Conservation (phyloP, 2,113 vertebrate genomes). For the Pyxicephalus adspersus region DNA sequence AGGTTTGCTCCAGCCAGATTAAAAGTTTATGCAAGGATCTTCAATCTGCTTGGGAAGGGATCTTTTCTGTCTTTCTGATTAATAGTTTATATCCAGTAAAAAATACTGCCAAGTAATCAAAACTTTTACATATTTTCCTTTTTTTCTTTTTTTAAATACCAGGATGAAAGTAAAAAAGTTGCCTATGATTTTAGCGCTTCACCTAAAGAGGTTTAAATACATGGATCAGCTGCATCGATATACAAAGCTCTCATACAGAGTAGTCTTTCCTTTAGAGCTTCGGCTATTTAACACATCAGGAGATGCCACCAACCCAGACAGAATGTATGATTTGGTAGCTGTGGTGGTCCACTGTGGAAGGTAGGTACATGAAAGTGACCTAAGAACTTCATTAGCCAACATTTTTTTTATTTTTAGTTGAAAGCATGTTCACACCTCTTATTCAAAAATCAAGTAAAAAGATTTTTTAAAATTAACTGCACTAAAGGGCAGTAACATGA, state of each 20-base stretch:
- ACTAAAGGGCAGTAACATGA: too few species aligned
- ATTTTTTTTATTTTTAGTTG: too few species aligned
- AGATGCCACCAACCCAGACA: constrained; percentile 83
- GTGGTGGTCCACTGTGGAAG: constrained; percentile 87
- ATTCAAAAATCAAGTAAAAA: too few species aligned
- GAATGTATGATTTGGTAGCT: constrained; percentile 85
- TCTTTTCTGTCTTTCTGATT: background rate
- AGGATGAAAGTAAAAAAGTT: constrained; percentile 87
- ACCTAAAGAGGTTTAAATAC: constrained; percentile 85
- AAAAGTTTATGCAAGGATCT: background rate
- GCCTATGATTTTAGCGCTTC: constrained; percentile 84
- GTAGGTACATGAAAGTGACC: constrained; percentile 64
- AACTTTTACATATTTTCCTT: constrained; percentile 28
- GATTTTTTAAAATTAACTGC: too few species aligned
- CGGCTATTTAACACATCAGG: constrained; percentile 84
- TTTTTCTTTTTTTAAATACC: constrained; percentile 49
- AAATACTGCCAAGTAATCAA: background rate
- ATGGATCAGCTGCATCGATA: constrained; percentile 87
- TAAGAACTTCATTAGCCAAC: too few species aligned
- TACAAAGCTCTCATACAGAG: constrained; percentile 83
- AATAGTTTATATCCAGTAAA: background rate
- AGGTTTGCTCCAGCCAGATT: too few species aligned
- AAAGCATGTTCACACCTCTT: too few species aligned
- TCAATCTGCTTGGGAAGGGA: background rate
- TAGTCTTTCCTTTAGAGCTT: constrained; percentile 85